A percentile compares a stretch with the other conserved stretches of the same genome.
Evolutionary conservation across 2,113 vertebrate species (phyloP).

Genomic region (Suncus etruscus): DNA sequence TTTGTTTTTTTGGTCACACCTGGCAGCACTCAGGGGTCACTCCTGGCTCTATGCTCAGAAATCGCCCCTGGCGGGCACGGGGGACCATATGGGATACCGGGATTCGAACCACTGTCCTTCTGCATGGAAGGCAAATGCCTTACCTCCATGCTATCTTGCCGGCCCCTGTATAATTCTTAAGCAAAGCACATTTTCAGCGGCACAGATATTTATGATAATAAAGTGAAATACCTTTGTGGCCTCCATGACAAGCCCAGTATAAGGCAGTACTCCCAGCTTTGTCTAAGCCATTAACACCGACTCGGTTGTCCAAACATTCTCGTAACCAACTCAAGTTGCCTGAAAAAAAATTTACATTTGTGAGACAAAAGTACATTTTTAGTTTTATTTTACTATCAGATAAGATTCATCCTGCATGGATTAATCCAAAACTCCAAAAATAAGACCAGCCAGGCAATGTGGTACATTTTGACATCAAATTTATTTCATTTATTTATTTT

Average conservation of each 20-base stretch:
- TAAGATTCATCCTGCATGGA: slow-evolving; percentile 36
- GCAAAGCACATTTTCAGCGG: not conserved
- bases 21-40: no score
- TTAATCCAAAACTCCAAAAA: slow-evolving; percentile 60
- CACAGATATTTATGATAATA: not conserved
- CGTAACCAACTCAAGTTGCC: slow-evolving; percentile 98
- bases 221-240: slow-evolving; percentile 92
- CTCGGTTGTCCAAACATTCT: slow-evolving; percentile 97
- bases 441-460: slow-evolving; percentile 36
- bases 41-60: no score
- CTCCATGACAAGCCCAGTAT: slow-evolving; percentile 98
- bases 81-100: no score
- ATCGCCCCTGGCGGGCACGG: no score
- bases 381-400: slow-evolving; percentile 43
- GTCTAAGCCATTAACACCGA: slow-evolving; percentile 97
- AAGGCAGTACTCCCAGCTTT: slow-evolving; percentile 98
- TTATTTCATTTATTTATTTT: no score
- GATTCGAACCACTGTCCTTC: no score
- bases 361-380: slow-evolving; percentile 27
- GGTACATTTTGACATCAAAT: slow-evolving; percentile 15
- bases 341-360: slow-evolving; percentile 82
- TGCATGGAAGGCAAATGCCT: no score
- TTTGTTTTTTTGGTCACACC: no score
- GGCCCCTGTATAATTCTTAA: not conserved
- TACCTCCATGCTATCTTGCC: no score